These are phyloP conservation scores for Galeopsomyia nigrocyanea DNA, from an alignment of 2,888 invertebrate genomes.

Conservation along the genomic window DNA sequence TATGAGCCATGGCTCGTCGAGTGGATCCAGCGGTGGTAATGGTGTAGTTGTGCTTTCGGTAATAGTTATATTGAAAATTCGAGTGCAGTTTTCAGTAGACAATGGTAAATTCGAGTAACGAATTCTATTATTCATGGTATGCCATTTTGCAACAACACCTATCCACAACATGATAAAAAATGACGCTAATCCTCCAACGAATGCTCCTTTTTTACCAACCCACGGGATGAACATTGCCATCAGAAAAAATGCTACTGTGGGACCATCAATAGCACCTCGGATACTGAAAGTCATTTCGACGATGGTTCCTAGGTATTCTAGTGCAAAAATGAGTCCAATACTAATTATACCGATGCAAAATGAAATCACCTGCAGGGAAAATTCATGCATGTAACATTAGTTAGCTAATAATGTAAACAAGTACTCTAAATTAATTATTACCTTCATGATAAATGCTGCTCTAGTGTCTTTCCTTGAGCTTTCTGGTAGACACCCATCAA, in stretches of 20 bases:
- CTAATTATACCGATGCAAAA: constrained; percentile 71
- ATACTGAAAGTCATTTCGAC: constrained; percentile 77
- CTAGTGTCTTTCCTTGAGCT: constrained; percentile 69
- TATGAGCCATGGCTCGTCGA: constrained; percentile 69
- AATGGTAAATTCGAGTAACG: constrained; percentile 51
- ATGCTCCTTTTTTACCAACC: constrained; percentile 74
- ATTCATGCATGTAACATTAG: no score
- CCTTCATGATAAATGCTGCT: constrained; percentile 75
- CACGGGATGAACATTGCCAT: constrained; percentile 79
- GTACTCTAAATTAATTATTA: constrained; percentile 48
- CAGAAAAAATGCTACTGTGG: constrained; percentile 78
- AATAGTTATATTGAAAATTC: constrained; percentile 3
- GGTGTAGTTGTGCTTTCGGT: constrained; percentile 8
- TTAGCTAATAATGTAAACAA: background rate
- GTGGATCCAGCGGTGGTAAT: constrained; percentile 12
- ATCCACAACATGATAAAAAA: constrained; percentile 58
- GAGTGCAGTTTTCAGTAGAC: constrained; percentile 55
- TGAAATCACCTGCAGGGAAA: constrained; percentile 68
- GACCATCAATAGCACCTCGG: constrained; percentile 77
- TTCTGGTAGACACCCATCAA: constrained; percentile 71
- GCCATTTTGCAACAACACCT: constrained; percentile 60
- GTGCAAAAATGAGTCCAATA: constrained; percentile 72
- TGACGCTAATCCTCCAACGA: constrained; percentile 68
- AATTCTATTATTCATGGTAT: constrained; percentile 53
- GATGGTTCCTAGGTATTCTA: constrained; percentile 77